Percentiles rank a stretch among this genome's conserved stretches.
phyloP scores from a whole-genome alignment of 2,113 vertebrate species.

The Camelus bactrianus region DNA sequence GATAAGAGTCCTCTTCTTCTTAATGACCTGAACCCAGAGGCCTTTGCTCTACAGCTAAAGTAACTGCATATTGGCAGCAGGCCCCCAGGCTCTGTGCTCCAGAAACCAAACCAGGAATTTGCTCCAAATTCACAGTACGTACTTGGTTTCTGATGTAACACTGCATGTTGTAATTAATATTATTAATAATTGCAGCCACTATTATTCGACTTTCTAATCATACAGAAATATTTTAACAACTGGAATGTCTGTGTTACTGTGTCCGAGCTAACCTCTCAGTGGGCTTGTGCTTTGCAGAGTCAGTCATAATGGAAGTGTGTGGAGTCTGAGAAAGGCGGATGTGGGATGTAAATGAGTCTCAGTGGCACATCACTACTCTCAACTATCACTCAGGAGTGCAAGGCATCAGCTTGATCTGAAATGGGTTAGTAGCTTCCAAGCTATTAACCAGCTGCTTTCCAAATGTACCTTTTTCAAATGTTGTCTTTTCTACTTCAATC shows the following conservation, averaged over 20 bases:
- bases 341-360: rapidly evolving
- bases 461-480: slow-evolving; percentile 91
- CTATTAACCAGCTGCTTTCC: neutral
- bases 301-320: neutral
- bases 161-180: neutral
- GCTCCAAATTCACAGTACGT: neutral
- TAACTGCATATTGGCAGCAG: neutral
- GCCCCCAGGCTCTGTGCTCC: neutral
- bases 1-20: neutral
- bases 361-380: too few relatives aligned
- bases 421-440: neutral
- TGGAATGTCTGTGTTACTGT: neutral
- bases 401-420: neutral
- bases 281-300: neutral
- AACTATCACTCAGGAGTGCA: too few relatives aligned
- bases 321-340: neutral
- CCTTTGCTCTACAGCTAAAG: neutral
- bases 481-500: slow-evolving; percentile 92
- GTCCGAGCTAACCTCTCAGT: neutral
- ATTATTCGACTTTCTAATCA: neutral
- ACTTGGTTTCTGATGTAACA: slow-evolving; percentile 10
- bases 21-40: neutral
- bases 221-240: neutral
- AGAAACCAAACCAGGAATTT: neutral
- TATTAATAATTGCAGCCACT: neutral